Base-by-base conservation (phyloP, 92 coral and sea anemone species). In the Montipora capitata region DNA sequence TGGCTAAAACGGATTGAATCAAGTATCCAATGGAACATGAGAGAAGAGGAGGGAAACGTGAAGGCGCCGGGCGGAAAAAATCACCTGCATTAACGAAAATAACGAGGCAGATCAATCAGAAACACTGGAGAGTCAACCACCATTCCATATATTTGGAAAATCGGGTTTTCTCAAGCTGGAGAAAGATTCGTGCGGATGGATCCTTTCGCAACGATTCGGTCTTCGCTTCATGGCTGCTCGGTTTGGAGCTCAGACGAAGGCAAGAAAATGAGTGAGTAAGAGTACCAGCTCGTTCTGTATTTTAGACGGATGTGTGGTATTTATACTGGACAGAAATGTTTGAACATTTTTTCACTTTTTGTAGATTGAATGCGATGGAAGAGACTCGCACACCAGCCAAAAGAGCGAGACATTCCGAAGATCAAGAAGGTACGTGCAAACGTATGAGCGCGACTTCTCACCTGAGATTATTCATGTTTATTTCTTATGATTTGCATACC, bases 281-380 rank as follows among this genome's bases (percentile, higher is more conserved):
- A 73, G 78, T 48, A 45, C 78, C 78, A 48, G 61, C 61, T 45
- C 39, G 1, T 73, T 16, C n/a, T 45, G 38, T 16, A n/a, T 0
- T 73, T 45, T 45, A 73, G 40, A 48, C 78, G n/a, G n/a, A 10
- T 15, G 17, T 73, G 14, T 48, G 41, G 48, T 73, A 48, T 45
- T 73, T 49, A 48, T 48, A 73, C 40, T 73, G 78, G 78, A 73
- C 38, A 73, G 40, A 73, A 73, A 73, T 73, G 78, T 73, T 43
- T 72, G 57, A 72, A 44, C 7, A 42, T 72, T 35, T 41, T 35
- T 64, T 64, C 38, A 14, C 16, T 18, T 64, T 64, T 64, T 52
- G 69, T 64, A 64, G 69, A 64, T 16, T n/a, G 38, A 64, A 64
- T 18, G 10, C n/a, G 39, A 18, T n/a, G 69, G 39, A 64, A 64